phyloP scores from a whole-genome alignment of 2,797 vertebrate species.

The Austrolebias charrua region DNA sequence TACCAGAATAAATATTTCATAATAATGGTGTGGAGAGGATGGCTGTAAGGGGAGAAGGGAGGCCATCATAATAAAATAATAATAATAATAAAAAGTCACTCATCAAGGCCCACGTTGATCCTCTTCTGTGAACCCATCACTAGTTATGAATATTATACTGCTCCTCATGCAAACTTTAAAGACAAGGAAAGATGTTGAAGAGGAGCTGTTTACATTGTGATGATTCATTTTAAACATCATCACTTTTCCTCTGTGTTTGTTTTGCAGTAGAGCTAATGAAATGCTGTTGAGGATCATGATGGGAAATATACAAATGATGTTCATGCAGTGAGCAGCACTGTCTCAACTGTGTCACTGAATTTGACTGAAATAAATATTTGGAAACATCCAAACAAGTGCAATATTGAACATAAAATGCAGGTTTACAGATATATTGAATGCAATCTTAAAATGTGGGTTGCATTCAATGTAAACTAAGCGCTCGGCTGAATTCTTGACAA shows the following conservation, averaged over 20 bases:
- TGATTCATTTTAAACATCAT: constrained; percentile 2
- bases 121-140: background rate
- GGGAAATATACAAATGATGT: constrained; percentile 5
- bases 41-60: no score
- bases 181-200: background rate
- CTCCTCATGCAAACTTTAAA: no score
- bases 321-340: background rate
- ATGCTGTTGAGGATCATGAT: background rate
- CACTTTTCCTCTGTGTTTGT: background rate
- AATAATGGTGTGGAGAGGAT: no score
- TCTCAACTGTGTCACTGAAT: background rate
- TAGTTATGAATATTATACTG: background rate
- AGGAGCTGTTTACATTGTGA: constrained; percentile 2
- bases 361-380: constrained; percentile 1
- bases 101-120: constrained; percentile 8
- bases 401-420: no score
- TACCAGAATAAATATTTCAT: no score
- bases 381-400: background rate
- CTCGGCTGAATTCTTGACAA: no score
- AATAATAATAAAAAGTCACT: no score
- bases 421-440: no score
- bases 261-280: constrained; percentile 1
- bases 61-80: no score
- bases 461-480: no score
- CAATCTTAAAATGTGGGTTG: no score